phyloP scores from a whole-genome alignment of 2,888 invertebrate genomes.

The Alentia gelatinosa region DNA sequence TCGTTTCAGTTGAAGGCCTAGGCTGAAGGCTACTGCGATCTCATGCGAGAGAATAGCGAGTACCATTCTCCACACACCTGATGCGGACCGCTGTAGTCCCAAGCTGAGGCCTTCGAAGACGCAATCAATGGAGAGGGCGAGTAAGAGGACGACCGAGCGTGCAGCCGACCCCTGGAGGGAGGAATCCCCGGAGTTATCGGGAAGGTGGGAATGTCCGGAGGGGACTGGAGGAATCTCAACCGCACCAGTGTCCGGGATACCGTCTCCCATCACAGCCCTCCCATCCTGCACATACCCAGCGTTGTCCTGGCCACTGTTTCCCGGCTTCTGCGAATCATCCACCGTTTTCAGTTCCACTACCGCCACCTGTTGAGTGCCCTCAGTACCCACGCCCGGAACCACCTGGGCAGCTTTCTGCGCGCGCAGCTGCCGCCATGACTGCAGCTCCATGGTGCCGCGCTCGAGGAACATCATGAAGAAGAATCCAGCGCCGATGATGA shows the following conservation, averaged over 20 bases:
- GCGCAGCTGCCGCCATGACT: background rate
- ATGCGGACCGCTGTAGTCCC: constrained; percentile 80
- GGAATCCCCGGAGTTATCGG: background rate
- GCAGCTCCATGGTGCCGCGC: background rate
- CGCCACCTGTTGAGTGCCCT: background rate
- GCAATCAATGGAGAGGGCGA: constrained; percentile 83
- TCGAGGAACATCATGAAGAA: constrained; percentile 60
- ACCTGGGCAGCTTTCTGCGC: background rate
- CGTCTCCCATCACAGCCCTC: background rate
- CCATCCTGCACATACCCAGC: background rate
- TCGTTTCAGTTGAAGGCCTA: constrained; percentile 80
- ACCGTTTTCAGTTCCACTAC: background rate
- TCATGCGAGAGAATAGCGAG: constrained; percentile 83
- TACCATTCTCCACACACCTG: constrained; percentile 74
- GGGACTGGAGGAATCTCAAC: background rate
- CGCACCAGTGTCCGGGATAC: background rate
- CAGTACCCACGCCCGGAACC: background rate
- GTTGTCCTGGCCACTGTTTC: background rate
- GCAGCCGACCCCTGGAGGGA: constrained; percentile 55
- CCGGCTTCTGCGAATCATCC: background rate
- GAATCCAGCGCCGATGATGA: constrained; percentile 65
- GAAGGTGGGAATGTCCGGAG: background rate
- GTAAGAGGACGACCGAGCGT: constrained; percentile 81
- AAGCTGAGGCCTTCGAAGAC: constrained; percentile 84
- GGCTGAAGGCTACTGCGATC: constrained; percentile 82